These are phyloP conservation scores for Rotaria sp. DNA, from an alignment of 2,888 invertebrate genomes.

Conservation along the genomic window DNA sequence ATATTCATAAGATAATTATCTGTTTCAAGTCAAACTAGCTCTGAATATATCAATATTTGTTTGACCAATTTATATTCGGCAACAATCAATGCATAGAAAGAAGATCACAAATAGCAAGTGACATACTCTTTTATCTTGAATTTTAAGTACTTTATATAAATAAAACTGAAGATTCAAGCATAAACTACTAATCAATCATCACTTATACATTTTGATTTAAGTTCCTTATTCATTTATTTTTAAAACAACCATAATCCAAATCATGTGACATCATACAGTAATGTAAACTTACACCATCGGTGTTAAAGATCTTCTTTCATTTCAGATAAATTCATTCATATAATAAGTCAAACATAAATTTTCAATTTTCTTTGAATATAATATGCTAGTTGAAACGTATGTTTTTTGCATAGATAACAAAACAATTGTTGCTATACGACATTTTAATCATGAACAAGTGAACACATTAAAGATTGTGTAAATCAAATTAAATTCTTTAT, in stretches of 20 bases:
- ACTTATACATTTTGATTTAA: conserved; percentile 74
- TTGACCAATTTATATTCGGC: too few relatives aligned
- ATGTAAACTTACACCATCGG: conserved; percentile 86
- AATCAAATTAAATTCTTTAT: too few relatives aligned
- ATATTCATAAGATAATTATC: too few relatives aligned
- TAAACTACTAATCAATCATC: conserved; percentile 85
- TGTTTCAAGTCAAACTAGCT: too few relatives aligned
- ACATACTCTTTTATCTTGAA: too few relatives aligned
- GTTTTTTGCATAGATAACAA: conserved; percentile 92
- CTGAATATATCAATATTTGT: too few relatives aligned
- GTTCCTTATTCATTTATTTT: conserved; percentile 66
- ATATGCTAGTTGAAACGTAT: conserved; percentile 93
- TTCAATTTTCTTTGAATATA: too few relatives aligned
- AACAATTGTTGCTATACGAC: conserved; percentile 89
- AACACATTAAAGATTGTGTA: conserved; percentile 95
- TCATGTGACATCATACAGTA: conserved; percentile 96
- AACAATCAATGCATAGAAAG: too few relatives aligned
- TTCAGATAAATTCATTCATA: conserved; percentile 99
- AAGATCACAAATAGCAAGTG: too few relatives aligned
- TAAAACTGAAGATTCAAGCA: conserved; percentile 97
- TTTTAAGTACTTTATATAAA: too few relatives aligned
- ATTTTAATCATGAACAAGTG: conserved; percentile 78
- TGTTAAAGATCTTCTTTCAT: conserved; percentile 73
- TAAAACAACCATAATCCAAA: conserved; percentile 80
- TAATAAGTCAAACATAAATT: too few relatives aligned